Evolutionary conservation across 2,797 vertebrate genomes (phyloP), one percentile per base, ranked within the genome.

Genomic region (Monodelphis domestica): DNA sequence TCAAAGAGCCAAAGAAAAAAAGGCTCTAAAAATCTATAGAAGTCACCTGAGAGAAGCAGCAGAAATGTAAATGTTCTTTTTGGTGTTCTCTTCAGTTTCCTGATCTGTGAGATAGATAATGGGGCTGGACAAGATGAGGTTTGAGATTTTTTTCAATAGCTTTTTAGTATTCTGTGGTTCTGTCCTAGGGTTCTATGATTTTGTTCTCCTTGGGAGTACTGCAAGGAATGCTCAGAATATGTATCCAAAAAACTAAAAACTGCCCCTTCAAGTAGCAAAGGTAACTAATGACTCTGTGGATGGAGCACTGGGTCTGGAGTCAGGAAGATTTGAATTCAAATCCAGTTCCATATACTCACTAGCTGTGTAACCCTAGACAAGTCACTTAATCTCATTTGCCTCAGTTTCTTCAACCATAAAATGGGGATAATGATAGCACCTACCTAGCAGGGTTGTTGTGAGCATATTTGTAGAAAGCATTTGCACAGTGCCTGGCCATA

Each of bases 41-140:
- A 94, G 53, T 21, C 33, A 17, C 10, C 50, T 10, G 53, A 90
- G 57, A 90, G 30, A 91, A 91, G 30, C 30, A 0, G 53, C 29
- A 91, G 38, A 88, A 91, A 91, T 90, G 28, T 30, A 90, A 90
- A 53, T 51, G 70, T 78, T 78, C 38, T 78, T n/a, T 78, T 45
- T 78, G 9, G 17, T 45, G 38, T 45, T 45, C 70, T 78, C 38
- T 15, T 28, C 17, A 26, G 7, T 78, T 78, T 78, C 38, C 70
- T 78, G 5, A 70, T 70, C 29, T 38, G 70, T 14, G 38, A 78
- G 45, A 78, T 78, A 78, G 45, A 78, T 78, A 45, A 78, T 26
- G 38, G 17, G 17, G 9, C 70, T 29, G 45, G 38, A 78, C 70
- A 78, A 45, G 21, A 78, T 78, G 7, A 78, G 24, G 21, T 78